These are phyloP conservation scores for Callipepla californica DNA, from an alignment of 2,113 vertebrate genomes.

Conservation along the genomic window DNA sequence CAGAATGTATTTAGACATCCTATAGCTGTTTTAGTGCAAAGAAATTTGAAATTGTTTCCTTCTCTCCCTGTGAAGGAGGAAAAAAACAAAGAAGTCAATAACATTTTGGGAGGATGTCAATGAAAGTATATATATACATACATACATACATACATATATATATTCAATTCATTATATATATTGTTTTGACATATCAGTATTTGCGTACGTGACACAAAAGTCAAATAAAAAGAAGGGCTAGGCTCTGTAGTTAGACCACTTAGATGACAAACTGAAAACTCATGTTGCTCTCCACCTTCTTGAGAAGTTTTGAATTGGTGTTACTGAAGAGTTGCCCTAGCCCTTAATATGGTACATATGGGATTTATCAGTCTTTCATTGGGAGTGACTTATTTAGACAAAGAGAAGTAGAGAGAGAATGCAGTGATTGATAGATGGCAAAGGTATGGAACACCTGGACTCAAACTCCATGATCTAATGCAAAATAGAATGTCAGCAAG, in stretches of 20 bases:
- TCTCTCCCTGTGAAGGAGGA: neutral
- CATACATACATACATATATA: neutral
- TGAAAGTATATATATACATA: neutral
- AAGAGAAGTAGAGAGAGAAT: neutral
- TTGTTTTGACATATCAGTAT: neutral
- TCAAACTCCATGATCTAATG: neutral
- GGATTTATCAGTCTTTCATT: neutral
- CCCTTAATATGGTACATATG: rapidly evolving
- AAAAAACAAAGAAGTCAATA: neutral
- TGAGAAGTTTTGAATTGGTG: neutral
- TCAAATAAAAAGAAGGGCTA: neutral
- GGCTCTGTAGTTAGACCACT: neutral
- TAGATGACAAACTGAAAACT: neutral
- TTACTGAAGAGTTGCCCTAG: neutral
- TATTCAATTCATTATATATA: neutral
- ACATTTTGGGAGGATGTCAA: neutral
- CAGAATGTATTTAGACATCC: neutral
- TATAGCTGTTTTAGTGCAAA: neutral
- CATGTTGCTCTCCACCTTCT: neutral
- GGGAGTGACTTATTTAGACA: neutral
- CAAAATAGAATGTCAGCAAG: neutral
- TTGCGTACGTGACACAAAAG: neutral
- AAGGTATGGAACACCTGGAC: neutral
- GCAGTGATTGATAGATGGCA: neutral
- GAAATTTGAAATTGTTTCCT: neutral